phyloP scores from a whole-genome alignment of 2,888 invertebrate species.

The Polymixis flavicincta region DNA sequence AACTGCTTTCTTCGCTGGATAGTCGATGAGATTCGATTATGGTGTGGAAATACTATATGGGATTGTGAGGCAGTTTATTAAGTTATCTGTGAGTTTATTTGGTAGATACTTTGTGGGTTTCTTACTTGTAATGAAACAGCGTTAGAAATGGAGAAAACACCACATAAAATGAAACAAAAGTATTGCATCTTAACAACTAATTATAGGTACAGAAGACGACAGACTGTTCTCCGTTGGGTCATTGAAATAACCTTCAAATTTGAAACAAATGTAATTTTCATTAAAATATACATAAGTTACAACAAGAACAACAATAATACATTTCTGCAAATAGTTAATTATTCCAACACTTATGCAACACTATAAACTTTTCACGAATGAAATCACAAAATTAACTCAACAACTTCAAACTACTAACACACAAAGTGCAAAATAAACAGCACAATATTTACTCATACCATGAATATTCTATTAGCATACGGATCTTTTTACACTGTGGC shows the following conservation, averaged over 20 bases:
- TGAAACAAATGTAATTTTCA: neutral
- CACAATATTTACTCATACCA: slow-evolving; percentile 20
- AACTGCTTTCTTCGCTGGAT: slow-evolving; percentile 56
- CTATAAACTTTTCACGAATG: slow-evolving; percentile 1
- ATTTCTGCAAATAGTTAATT: neutral
- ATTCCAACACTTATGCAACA: neutral
- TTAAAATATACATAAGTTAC: neutral
- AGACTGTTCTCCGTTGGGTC: neutral
- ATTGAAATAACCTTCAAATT: neutral
- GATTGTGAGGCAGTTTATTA: slow-evolving; percentile 17
- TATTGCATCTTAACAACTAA: neutral
- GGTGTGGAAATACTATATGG: slow-evolving; percentile 47
- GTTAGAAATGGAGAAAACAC: neutral
- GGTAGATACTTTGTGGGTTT: neutral
- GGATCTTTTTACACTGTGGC: slow-evolving; percentile 52
- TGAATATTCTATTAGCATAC: slow-evolving; percentile 44
- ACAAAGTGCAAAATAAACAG: neutral
- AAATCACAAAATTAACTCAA: slow-evolving; percentile 4
- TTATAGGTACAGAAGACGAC: neutral
- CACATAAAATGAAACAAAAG: neutral
- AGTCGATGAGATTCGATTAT: slow-evolving; percentile 63
- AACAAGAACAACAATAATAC: neutral
- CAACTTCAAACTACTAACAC: slow-evolving; percentile 9
- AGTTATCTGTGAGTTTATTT: slow-evolving; percentile 33
- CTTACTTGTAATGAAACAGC: neutral